A percentile compares a stretch with the other conserved stretches of the same genome.
phyloP scores from a whole-genome alignment of 2,113 vertebrate species.

The Bostrychus sinensis region DNA sequence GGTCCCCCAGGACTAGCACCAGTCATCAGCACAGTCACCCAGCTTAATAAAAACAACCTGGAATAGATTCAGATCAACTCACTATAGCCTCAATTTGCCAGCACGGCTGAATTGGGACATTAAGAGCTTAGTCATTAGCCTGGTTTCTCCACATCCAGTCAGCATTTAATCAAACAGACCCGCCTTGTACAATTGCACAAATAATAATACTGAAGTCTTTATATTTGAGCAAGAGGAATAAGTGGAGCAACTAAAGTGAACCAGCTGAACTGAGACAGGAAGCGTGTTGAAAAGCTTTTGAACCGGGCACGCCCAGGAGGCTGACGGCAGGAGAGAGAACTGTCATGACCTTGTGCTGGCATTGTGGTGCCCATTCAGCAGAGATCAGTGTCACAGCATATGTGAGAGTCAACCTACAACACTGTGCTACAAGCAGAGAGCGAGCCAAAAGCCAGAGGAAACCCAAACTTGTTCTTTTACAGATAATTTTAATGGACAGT shows the following conservation, averaged over 20 bases:
- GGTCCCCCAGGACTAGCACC: constrained; percentile 45
- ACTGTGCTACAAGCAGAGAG: constrained; percentile 44
- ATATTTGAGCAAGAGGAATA: background rate
- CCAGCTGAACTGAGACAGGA: constrained; percentile 7
- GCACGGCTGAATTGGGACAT: background rate
- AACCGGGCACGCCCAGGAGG: constrained; percentile 54
- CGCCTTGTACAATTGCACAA: background rate
- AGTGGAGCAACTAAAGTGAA: background rate
- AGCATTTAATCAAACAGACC: constrained; percentile 34
- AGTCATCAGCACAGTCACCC: constrained; percentile 39
- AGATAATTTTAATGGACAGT: background rate
- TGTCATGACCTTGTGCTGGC: constrained; percentile 56
- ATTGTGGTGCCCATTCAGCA: constrained; percentile 45
- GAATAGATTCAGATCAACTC: constrained; percentile 25
- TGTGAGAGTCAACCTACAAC: constrained; percentile 14
- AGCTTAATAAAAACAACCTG: constrained; percentile 47
- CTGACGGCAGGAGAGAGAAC: constrained; percentile 41
- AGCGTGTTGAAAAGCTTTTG: constrained; percentile 36
- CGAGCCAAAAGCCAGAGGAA: constrained; percentile 58
- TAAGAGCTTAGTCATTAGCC: constrained; percentile 38
- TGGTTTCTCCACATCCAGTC: constrained; percentile 29
- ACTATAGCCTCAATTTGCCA: constrained; percentile 12
- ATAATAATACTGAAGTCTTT: background rate
- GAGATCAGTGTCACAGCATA: constrained; percentile 40
- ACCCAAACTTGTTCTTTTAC: constrained; percentile 4